Evolutionary conservation across 1,140 invertebrate species (phyloP).

Genomic region (Ephestia elutella): DNA sequence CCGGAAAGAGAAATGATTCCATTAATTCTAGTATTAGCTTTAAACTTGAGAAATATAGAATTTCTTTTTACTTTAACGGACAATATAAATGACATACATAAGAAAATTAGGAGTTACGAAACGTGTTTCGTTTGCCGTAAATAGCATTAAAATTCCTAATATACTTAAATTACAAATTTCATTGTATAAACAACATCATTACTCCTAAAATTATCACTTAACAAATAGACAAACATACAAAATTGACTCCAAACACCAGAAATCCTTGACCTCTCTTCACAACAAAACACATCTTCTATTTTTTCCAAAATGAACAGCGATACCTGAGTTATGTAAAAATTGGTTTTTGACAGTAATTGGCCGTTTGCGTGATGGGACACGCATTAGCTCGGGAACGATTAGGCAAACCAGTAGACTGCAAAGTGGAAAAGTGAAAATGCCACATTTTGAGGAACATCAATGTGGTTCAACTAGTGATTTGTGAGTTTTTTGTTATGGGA

Average conservation of each 20-base stretch:
- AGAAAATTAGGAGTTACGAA: no score
- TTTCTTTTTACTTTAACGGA: no score
- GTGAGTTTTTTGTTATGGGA: background rate
- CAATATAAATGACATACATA: no score
- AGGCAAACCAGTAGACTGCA: slow-evolving; percentile 9
- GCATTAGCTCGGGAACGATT: slow-evolving; percentile 3
- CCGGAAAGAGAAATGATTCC: no score
- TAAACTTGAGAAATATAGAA: no score
- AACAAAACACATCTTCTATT: background rate
- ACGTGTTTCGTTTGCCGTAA: no score
- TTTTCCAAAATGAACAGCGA: background rate
- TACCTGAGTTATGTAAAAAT: background rate
- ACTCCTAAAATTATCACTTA: background rate
- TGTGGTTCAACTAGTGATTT: background rate
- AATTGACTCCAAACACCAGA: background rate
- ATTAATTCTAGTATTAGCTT: no score
- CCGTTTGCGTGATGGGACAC: slow-evolving; percentile 5
- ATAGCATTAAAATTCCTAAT: no score
- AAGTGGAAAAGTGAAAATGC: slow-evolving; percentile 13
- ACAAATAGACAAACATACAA: slow-evolving; percentile 9
- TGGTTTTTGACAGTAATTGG: slow-evolving; percentile 4
- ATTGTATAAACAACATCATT: background rate
- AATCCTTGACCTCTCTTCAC: background rate
- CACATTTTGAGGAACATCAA: slow-evolving; percentile 12
- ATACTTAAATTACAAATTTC: no score